Percentiles rank a stretch among this genome's conserved stretches.
These are phyloP conservation scores for Zaprionus camerounensis DNA, from an alignment of 1,140 invertebrate species.

Conservation along the genomic window DNA sequence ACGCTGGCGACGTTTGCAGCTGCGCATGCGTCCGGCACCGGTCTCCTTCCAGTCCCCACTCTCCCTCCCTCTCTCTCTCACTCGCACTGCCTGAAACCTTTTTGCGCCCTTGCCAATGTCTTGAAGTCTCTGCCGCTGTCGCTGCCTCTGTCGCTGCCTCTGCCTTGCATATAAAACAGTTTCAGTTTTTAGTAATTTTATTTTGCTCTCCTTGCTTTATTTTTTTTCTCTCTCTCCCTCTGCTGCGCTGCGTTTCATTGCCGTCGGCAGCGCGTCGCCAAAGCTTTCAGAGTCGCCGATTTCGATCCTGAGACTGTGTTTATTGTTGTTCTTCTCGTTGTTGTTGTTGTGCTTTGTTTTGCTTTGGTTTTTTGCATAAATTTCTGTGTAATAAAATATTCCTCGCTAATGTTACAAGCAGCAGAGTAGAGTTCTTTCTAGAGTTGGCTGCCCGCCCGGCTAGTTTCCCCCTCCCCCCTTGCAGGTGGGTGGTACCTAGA, in stretches of 20 bases:
- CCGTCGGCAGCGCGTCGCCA: slow-evolving; percentile 77
- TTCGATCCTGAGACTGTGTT: slow-evolving; percentile 19
- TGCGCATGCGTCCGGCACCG: slow-evolving; percentile 68
- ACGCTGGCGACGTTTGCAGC: slow-evolving; percentile 73
- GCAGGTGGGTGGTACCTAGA: background rate
- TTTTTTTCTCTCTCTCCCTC: slow-evolving; percentile 20
- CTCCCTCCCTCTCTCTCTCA: background rate
- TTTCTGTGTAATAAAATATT: slow-evolving; percentile 81
- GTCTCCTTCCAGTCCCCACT: slow-evolving; percentile 19
- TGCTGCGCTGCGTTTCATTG: slow-evolving; percentile 51
- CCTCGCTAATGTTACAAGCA: slow-evolving; percentile 67
- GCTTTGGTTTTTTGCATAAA: slow-evolving; percentile 65
- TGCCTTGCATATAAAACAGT: slow-evolving; percentile 79
- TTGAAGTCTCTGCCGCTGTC: slow-evolving; percentile 16
- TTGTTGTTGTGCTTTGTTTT: slow-evolving; percentile 35
- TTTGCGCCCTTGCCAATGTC: slow-evolving; percentile 74
- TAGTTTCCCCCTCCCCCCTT: background rate
- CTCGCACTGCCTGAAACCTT: slow-evolving; percentile 58
- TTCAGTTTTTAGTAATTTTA: slow-evolving; percentile 53
- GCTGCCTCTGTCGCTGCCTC: slow-evolving; percentile 13
- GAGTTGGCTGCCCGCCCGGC: slow-evolving; percentile 30
- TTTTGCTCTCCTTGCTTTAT: slow-evolving; percentile 21
- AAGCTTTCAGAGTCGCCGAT: slow-evolving; percentile 66
- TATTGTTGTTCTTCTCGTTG: slow-evolving; percentile 53
- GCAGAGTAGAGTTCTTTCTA: slow-evolving; percentile 4